Evolutionary conservation across 2,113 vertebrate genomes (phyloP).

Genomic region (Formicarius rufipectus): DNA sequence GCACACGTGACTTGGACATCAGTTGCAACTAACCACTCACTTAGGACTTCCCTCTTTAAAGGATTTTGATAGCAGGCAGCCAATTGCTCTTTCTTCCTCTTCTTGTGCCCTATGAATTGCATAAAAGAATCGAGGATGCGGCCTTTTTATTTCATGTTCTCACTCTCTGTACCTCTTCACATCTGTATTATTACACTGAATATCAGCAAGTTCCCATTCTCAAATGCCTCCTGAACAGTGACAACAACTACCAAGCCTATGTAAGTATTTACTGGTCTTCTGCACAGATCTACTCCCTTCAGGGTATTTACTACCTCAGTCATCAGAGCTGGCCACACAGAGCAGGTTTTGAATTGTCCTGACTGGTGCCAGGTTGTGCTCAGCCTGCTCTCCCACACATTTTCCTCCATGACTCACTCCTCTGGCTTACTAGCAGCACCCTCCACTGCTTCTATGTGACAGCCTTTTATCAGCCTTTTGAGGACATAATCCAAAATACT

Average conservation of each 20-base stretch:
- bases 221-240: background rate
- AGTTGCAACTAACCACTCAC: background rate
- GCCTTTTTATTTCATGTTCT: background rate
- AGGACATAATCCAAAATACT: background rate
- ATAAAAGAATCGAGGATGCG: background rate
- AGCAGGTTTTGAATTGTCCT: background rate
- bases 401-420: background rate
- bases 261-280: background rate
- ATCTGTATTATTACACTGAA: background rate
- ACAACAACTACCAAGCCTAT: background rate
- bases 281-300: background rate
- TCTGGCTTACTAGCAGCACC: background rate
- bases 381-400: background rate
- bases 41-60: background rate
- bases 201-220: background rate
- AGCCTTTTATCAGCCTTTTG: background rate
- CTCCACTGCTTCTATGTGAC: background rate
- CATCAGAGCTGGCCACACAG: background rate
- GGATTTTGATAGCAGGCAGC: background rate
- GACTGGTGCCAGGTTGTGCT: background rate
- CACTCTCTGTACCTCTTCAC: background rate
- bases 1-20: background rate
- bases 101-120: background rate
- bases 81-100: background rate
- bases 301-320: background rate